These are phyloP conservation scores for Pangasianodon gigas DNA, from an alignment of 2,113 vertebrate genomes.

Conservation along the genomic window DNA sequence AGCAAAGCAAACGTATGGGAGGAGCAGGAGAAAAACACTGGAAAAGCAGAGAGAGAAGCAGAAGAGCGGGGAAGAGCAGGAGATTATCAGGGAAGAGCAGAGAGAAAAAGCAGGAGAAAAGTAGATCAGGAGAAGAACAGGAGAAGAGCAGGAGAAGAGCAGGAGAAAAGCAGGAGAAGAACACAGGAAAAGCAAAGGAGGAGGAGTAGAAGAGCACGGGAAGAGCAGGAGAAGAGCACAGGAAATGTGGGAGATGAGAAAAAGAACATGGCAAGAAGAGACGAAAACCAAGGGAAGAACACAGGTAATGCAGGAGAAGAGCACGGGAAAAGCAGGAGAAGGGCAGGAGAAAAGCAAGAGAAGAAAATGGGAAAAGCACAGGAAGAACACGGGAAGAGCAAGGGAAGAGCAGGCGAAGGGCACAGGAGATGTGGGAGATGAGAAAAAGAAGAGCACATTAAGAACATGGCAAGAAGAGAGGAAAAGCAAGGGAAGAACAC, in stretches of 20 bases:
- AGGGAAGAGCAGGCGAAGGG: too few species aligned
- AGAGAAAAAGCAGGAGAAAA: neutral
- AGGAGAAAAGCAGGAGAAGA: neutral
- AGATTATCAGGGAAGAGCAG: neutral
- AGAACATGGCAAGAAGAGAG: too few species aligned
- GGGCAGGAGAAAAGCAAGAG: fast-evolving
- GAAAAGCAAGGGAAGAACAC: too few species aligned
- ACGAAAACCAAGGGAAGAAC: too few species aligned
- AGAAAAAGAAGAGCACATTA: too few species aligned
- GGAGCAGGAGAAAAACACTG: neutral
- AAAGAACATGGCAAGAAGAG: too few species aligned
- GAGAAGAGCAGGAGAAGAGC: neutral
- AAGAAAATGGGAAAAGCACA: too few species aligned
- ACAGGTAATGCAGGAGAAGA: too few species aligned
- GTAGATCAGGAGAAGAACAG: neutral
- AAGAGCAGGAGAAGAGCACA: neutral
- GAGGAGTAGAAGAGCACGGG: neutral
- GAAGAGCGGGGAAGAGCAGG: neutral
- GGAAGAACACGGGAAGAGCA: too few species aligned
- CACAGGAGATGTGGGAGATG: too few species aligned
- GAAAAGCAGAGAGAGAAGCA: too few species aligned
- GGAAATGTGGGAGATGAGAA: fast-evolving
- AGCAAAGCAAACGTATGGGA: neutral
- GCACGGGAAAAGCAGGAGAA: neutral
- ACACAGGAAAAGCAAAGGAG: fast-evolving